Conservation (phyloP, 2,113 vertebrate species). For the Crotophaga sulcirostris region DNA sequence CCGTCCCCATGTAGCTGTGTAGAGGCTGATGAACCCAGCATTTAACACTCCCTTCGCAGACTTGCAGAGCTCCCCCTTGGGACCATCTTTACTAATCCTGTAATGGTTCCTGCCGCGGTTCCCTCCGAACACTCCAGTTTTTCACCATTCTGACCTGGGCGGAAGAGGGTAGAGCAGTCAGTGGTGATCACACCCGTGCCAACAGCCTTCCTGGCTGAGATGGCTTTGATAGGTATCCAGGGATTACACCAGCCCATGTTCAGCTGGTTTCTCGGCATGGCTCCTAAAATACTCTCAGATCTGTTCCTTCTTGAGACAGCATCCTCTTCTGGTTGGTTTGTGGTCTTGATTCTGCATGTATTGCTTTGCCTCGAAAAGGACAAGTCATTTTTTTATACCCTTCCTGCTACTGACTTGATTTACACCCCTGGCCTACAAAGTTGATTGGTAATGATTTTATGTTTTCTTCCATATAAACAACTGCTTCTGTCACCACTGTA, state of each 20-base stretch:
- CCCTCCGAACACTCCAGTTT: neutral
- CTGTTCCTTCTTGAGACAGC: neutral
- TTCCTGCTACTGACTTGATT: neutral
- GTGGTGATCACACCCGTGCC: accelerated
- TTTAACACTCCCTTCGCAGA: neutral
- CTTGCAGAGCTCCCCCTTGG: constrained; percentile 27
- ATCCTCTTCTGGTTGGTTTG: neutral
- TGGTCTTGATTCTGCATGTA: neutral
- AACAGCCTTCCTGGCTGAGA: neutral
- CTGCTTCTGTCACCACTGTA: neutral
- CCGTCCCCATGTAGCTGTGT: neutral
- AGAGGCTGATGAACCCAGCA: neutral
- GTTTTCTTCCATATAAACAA: constrained; percentile 19
- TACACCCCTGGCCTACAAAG: neutral
- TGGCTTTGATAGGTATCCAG: neutral
- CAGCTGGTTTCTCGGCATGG: neutral
- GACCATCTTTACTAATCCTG: neutral
- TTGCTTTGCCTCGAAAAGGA: neutral
- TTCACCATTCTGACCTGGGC: neutral
- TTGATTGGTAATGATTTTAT: neutral
- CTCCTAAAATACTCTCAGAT: neutral
- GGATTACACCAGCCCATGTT: neutral
- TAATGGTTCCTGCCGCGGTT: neutral
- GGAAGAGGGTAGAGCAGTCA: neutral
- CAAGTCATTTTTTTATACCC: neutral